A percentile compares a stretch with the other conserved stretches of the same genome.
phyloP scores from a whole-genome alignment of 2,113 vertebrate genomes.

The Haplochromis burtoni region DNA sequence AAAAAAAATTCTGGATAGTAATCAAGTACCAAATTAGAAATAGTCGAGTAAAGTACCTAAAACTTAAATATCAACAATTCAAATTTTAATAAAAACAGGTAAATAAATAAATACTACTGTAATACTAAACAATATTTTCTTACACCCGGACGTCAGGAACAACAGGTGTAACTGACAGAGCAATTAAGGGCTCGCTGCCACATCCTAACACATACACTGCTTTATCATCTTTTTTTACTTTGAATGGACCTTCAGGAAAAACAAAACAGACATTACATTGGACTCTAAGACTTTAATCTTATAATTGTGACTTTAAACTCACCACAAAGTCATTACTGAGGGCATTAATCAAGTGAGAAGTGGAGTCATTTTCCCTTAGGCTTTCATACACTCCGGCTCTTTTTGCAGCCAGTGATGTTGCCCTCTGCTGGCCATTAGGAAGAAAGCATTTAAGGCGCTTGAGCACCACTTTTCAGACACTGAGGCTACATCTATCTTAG shows the following conservation, averaged over 20 bases:
- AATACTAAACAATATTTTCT: not conserved
- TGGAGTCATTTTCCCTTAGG: not conserved
- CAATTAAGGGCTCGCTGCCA: not conserved
- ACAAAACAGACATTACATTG: not conserved
- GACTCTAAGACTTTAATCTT: not conserved
- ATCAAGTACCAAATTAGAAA: not conserved
- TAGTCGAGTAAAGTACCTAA: not conserved
- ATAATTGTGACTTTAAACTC: not conserved
- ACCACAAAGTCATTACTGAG: not conserved
- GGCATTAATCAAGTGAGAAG: not conserved
- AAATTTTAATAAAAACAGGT: rapidly evolving
- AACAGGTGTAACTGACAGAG: rapidly evolving
- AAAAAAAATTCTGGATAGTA: not conserved
- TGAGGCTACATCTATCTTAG: not conserved
- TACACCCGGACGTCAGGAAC: rapidly evolving
- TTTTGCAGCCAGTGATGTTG: not conserved
- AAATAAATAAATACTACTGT: not conserved
- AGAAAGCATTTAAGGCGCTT: not conserved
- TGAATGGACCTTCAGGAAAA: not conserved
- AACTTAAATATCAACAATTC: not conserved
- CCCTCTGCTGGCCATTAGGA: not conserved
- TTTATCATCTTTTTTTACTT: not conserved
- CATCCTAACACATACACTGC: not conserved
- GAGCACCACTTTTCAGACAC: not conserved
- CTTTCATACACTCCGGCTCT: not conserved